Base-by-base conservation (phyloP, 2,113 vertebrate genomes). In the Strix aluco region DNA sequence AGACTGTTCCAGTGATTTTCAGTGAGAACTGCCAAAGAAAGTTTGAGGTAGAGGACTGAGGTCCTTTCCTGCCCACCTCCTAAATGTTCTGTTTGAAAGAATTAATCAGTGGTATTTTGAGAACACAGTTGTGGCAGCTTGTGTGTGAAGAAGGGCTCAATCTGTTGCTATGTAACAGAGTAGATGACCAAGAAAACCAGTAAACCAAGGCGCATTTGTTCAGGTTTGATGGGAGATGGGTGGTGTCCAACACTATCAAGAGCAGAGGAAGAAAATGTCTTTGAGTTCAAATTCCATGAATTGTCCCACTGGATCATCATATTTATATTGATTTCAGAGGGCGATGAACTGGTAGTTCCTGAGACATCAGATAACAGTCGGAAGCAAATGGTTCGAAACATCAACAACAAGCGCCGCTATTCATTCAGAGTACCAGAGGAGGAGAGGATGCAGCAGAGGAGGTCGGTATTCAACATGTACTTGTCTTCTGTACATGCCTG, bases 331-430 rank as follows among this genome's bases (percentile, higher is more conserved):
- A 21, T 97, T 97, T 51, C 98, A 99, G 99, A 99, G 98, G 99
- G 99, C 3, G 99, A 99, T 40, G 99, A 99, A 93, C 98, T 99
- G 88, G 99, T 99, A 36, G 99, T 99, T 88, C 99, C 99, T 7
- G 99, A 99, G 97, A 99, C 99, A 10, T 99, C 99, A 3, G 99
- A 99, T 97, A 99, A 99, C 96, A 99, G 99, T 98, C 98, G 99
- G 96, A 99, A 99, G 97, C 99, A 99, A 97, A 99, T 99, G 99
- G 99, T 99, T 81, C 98, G 99, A 88, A 99, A 98, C 97, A 99
- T 99, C 94, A 99, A 99, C 98, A 99, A 99, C 97, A 99, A 99
- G 97, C 98, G 99, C 42, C 99, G 99, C 80, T 99, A 99, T 88
- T 99, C 99, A 42, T 99, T 99, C 98, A 97, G 99, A 61, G 99